Base-by-base conservation (phyloP, 2,113 vertebrate genomes). In the Halcyon senegalensis region DNA sequence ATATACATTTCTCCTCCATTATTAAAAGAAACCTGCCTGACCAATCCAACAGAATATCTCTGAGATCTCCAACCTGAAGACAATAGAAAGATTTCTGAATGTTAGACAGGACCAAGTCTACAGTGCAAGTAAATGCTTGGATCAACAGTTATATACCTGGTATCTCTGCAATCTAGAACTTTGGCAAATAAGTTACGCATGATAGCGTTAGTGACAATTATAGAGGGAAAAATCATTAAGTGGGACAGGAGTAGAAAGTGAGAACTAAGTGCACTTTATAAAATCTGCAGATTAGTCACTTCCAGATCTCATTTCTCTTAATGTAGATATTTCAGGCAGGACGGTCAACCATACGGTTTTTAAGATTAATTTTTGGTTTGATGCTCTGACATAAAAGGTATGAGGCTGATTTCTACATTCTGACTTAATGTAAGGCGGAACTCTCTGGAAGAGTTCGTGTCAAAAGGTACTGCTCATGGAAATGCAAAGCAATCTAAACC, bases 401-500 rank as follows among this genome's bases (percentile, higher is more conserved):
- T 2, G 5, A 75, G 76, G 39, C 46, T 43, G 28, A 90, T 85
- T 89, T 92, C 58, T 78, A 1, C 13, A 15, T 75, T 94, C n/a
- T 68, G 50, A 64, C 33, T 72, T 9, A 13, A 90, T 1, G 10
- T 20, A 80, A 67, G 16, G 53, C 72, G 93, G 94, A 91, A 41
- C 23, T 85, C 44, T 88, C 64, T 39, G 30, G 33, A 78, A 84
- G 77, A 87, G 16, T 31, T 87, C 5, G 50, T 27, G 31, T 51
- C 73, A 84, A 73, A 84, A 83, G 60, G 72, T 68, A 87, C 30
- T 73, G 43, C 50, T 81, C 25, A 4, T 39, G 68, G 74, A 94
- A 92, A 28, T 51, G 51, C 75, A 96, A 91, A 93, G 39, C 82
- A 93, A 84, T 39, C 19, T 64, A 72, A 91, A 94, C 23, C 41